Conservation (phyloP, 2,888 invertebrate species). For the Caradrina kadenii region DNA sequence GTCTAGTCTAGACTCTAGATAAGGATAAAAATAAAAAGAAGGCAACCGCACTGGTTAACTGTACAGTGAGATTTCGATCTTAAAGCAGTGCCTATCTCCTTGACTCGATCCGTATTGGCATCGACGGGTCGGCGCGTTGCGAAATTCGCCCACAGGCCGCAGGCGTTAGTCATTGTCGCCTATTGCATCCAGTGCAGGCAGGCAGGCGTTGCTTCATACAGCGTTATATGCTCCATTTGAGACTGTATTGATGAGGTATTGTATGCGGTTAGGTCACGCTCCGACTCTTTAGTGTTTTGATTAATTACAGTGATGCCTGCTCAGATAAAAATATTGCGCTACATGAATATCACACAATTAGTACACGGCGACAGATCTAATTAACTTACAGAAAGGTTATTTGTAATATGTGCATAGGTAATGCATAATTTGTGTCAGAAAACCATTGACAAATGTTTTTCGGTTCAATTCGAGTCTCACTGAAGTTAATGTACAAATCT, state of each 20-base stretch:
- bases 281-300: constrained; percentile 35
- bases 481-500: constrained; percentile 75
- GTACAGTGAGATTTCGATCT: constrained; percentile 79
- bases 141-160: constrained; percentile 80
- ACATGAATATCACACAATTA: constrained; percentile 1
- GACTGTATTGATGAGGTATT: constrained; percentile 59
- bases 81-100: constrained; percentile 75
- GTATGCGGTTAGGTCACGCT: constrained; percentile 41
- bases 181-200: constrained; percentile 77
- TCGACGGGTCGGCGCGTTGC: constrained; percentile 77
- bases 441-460: constrained; percentile 59
- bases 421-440: constrained; percentile 44
- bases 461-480: constrained; percentile 70
- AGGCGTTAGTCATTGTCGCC: constrained; percentile 85
- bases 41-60: constrained; percentile 76
- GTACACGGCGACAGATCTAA: neutral
- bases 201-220: constrained; percentile 66
- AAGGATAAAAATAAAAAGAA: constrained; percentile 77
- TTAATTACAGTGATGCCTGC: constrained; percentile 25
- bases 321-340: constrained; percentile 38
- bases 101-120: constrained; percentile 84
- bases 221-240: constrained; percentile 62
- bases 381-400: neutral
- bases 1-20: constrained; percentile 73
- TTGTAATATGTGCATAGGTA: neutral